These are phyloP conservation scores for Malachius bipustulatus DNA, from an alignment of 2,888 invertebrate species.

Conservation along the genomic window DNA sequence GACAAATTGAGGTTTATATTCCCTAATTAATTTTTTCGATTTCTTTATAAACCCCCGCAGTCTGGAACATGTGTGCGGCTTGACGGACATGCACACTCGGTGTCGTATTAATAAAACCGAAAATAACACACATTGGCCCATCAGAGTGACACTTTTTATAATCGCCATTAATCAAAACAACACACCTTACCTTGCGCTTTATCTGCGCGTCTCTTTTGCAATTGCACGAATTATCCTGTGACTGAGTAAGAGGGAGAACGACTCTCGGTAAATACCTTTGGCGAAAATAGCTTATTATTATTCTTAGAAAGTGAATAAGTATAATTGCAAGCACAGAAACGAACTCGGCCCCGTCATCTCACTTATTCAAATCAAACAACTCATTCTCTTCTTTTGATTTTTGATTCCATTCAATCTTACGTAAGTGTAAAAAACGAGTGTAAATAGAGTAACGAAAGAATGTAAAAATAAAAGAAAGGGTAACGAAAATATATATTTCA, in stretches of 20 bases:
- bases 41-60: slow-evolving; percentile 10
- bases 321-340: slow-evolving; percentile 30
- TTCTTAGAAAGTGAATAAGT: slow-evolving; percentile 32
- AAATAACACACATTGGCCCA: slow-evolving; percentile 30
- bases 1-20: not conserved
- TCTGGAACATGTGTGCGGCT: slow-evolving; percentile 17
- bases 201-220: slow-evolving; percentile 3
- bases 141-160: slow-evolving; percentile 32
- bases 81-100: slow-evolving; percentile 36
- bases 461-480: too few relatives aligned
- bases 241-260: not conserved
- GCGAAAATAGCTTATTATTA: slow-evolving; percentile 30
- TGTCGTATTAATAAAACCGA: slow-evolving; percentile 35
- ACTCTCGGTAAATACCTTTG: not conserved
- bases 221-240: not conserved
- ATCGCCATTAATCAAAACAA: slow-evolving; percentile 32
- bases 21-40: slow-evolving; percentile 1
- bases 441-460: too few relatives aligned
- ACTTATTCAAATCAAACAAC: too few relatives aligned
- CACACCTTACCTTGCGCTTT: slow-evolving; percentile 22
- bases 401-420: too few relatives aligned
- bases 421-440: too few relatives aligned
- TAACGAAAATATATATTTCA: too few relatives aligned
- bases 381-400: too few relatives aligned
- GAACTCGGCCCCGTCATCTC: too few relatives aligned